Conservation (phyloP, 2,113 vertebrate species). For the Poecile atricapillus region DNA sequence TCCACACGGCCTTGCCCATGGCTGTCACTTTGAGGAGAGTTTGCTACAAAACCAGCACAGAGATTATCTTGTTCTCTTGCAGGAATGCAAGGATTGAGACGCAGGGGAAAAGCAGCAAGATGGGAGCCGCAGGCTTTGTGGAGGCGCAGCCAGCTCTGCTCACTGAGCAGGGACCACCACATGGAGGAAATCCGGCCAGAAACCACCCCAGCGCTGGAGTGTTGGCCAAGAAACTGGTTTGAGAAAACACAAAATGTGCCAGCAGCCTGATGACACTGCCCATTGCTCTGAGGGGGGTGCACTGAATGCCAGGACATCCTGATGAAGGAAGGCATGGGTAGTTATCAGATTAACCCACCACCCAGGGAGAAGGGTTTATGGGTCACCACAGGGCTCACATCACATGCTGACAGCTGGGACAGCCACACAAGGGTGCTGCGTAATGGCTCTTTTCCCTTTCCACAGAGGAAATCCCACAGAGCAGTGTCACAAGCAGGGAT, state of each 20-base stretch:
- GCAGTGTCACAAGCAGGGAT: neutral
- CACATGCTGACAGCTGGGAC: neutral
- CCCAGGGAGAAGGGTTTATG: neutral
- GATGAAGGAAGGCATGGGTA: accelerated
- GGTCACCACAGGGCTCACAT: neutral
- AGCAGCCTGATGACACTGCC: neutral
- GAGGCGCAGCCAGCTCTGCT: neutral
- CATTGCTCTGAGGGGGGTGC: neutral
- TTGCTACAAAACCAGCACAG: neutral
- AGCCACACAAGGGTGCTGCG: neutral
- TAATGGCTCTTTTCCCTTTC: neutral
- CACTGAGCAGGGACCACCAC: neutral
- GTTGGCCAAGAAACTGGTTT: neutral
- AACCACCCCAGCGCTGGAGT: neutral
- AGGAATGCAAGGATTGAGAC: neutral
- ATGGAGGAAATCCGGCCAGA: neutral
- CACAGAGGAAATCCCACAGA: neutral
- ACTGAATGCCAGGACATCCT: neutral
- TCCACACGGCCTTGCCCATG: neutral
- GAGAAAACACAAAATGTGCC: neutral
- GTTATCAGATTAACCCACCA: neutral
- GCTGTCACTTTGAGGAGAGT: neutral
- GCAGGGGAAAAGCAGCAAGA: neutral
- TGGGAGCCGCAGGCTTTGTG: accelerated
- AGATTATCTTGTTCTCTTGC: neutral